phyloP scores from a whole-genome alignment of 1,140 invertebrate genomes.

The Camponotus floridanus region DNA sequence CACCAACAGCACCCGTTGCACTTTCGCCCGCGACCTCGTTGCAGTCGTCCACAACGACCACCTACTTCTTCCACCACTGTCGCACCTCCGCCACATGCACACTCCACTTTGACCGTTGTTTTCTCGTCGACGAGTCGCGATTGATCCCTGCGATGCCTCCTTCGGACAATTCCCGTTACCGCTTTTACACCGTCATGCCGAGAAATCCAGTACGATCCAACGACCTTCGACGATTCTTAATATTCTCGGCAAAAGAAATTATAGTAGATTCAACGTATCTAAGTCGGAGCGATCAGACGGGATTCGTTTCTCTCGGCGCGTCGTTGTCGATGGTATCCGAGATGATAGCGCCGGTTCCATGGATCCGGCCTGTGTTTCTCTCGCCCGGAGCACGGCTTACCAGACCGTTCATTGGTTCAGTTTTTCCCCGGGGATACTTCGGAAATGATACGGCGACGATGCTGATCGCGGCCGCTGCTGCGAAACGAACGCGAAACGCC shows the following conservation, averaged over 20 bases:
- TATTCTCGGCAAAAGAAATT: not conserved
- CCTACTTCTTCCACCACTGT: constrained; percentile 76
- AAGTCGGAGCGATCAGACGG: constrained; percentile 11
- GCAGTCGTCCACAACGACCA: constrained; percentile 78
- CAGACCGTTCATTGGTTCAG: constrained; percentile 67
- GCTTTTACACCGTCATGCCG: constrained; percentile 34
- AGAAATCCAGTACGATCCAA: too few species aligned
- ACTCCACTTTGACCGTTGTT: constrained; percentile 56
- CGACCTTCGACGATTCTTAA: not conserved
- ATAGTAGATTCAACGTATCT: not conserved
- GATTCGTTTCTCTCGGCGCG: constrained; percentile 45
- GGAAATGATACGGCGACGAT: not conserved
- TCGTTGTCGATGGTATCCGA: constrained; percentile 49
- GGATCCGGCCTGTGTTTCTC: constrained; percentile 67
- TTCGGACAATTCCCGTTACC: not conserved
- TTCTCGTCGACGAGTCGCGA: not conserved
- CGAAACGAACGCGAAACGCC: not conserved
- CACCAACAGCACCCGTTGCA: constrained; percentile 47
- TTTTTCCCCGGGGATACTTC: not conserved
- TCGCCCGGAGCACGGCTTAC: constrained; percentile 46
- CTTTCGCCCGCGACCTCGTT: constrained; percentile 61
- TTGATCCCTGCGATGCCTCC: not conserved
- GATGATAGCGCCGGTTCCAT: constrained; percentile 66
- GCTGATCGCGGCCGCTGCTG: not conserved
- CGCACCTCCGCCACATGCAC: constrained; percentile 82